A percentile compares a stretch with the other conserved stretches of the same genome.
phyloP scores from a whole-genome alignment of 1,140 invertebrate species.

The Heliconius himera region DNA sequence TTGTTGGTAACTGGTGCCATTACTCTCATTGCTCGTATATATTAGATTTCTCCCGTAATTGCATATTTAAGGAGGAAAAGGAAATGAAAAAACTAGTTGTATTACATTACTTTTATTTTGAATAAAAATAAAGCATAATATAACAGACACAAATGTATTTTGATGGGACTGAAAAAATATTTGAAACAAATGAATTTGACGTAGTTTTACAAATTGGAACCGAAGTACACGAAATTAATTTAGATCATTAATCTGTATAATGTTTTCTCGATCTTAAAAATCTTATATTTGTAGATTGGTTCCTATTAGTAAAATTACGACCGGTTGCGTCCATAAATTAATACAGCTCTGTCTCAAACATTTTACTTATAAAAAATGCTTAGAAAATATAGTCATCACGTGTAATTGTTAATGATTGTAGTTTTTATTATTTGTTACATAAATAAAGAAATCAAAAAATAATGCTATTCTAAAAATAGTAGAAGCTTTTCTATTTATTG shows the following conservation, averaged over 20 bases:
- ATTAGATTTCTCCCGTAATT: neutral
- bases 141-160: constrained; percentile 5
- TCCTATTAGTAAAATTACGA: neutral
- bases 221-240: neutral
- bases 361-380: neutral
- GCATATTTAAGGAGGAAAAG: neutral
- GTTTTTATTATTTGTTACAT: too few species aligned
- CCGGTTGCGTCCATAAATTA: neutral
- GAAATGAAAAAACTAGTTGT: neutral
- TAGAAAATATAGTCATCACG: too few species aligned
- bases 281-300: neutral
- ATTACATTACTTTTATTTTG: constrained; percentile 7
- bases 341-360: neutral
- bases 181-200: neutral
- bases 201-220: neutral
- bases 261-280: neutral
- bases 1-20: too few species aligned
- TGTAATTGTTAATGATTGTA: too few species aligned
- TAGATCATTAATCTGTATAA: neutral
- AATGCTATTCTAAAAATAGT: too few species aligned
- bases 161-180: neutral
- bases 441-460: too few species aligned
- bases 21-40: too few species aligned
- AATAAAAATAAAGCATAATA: constrained; percentile 12
- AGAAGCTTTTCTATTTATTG: too few species aligned